A percentile compares a stretch with the other conserved stretches of the same genome.
Conservation (phyloP, 1,140 invertebrate species). For the Cephus cinctus region DNA sequence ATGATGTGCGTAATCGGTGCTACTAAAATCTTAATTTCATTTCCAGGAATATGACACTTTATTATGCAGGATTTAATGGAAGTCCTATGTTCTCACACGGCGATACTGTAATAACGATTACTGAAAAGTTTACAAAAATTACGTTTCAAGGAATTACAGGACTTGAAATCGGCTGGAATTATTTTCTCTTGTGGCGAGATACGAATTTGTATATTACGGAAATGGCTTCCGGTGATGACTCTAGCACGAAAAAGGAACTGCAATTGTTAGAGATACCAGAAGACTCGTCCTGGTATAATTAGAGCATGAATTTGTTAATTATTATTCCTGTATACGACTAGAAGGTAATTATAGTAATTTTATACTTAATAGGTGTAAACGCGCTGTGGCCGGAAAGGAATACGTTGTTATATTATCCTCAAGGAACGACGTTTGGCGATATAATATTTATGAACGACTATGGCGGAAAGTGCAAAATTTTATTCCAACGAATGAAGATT, state of each 20-base stretch:
- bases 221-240: constrained; percentile 18
- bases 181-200: constrained; percentile 40
- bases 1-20: too few relatives aligned
- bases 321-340: background rate
- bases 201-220: constrained; percentile 34
- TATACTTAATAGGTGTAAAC: constrained; percentile 29
- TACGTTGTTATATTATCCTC: constrained; percentile 34
- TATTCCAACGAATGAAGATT: constrained; percentile 23
- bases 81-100: constrained; percentile 28
- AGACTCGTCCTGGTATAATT: constrained; percentile 25
- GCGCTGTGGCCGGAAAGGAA: constrained; percentile 32
- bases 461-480: constrained; percentile 43
- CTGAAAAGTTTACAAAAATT: constrained; percentile 34
- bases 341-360: constrained; percentile 1
- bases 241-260: background rate
- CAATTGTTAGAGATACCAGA: constrained; percentile 28
- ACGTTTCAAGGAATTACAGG: constrained; percentile 27
- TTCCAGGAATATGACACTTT: constrained; percentile 31
- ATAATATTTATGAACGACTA: constrained; percentile 36
- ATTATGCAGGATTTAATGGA: constrained; percentile 42
- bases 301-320: constrained; percentile 5
- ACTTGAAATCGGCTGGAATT: constrained; percentile 50
- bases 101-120: constrained; percentile 11
- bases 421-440: constrained; percentile 40
- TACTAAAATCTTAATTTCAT: too few relatives aligned